phyloP scores from a whole-genome alignment of 2,888 invertebrate genomes.

The Seira sanloemensis region DNA sequence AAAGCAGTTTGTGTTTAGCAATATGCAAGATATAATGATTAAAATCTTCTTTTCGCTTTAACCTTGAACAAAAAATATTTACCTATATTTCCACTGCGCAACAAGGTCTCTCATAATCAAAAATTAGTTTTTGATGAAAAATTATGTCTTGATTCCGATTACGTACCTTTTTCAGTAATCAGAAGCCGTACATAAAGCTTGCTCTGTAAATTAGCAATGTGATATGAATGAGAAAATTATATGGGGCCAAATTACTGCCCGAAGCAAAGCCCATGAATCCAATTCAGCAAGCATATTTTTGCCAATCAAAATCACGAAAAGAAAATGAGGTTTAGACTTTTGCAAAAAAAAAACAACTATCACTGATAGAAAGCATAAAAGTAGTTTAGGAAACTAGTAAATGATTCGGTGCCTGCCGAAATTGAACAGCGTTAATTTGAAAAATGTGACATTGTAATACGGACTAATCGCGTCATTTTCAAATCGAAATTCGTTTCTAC shows the following conservation, averaged over 20 bases:
- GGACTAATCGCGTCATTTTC: no score
- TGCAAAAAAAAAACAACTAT: neutral
- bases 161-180: neutral
- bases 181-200: neutral
- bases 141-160: neutral
- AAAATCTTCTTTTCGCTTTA: neutral
- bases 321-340: no score
- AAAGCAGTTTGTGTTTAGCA: no score
- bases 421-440: no score
- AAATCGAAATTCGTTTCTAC: no score
- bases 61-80: no score
- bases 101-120: neutral
- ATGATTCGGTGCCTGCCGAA: neutral
- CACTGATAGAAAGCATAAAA: neutral
- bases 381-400: no score
- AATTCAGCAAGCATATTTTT: neutral
- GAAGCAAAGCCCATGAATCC: neutral
- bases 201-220: neutral
- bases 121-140: neutral
- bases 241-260: no score
- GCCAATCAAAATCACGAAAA: slow-evolving; percentile 4
- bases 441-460: no score
- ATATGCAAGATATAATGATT: neutral
- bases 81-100: neutral
- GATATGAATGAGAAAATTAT: neutral